These are phyloP conservation scores for Ectropis grisescens DNA, from an alignment of 1,140 invertebrate species.

Conservation along the genomic window DNA sequence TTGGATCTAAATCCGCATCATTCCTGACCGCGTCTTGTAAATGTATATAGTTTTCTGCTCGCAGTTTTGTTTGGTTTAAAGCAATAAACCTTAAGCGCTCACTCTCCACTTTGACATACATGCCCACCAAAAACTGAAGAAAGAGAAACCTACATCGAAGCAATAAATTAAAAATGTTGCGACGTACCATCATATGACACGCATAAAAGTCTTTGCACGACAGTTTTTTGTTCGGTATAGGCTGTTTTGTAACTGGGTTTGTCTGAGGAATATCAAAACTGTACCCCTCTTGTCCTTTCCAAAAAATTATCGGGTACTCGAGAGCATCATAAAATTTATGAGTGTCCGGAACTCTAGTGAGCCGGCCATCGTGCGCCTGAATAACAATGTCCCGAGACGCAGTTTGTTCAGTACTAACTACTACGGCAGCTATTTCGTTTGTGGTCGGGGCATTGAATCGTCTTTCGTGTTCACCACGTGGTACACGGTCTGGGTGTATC, in stretches of 20 bases:
- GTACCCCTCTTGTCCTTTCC: constrained; percentile 22
- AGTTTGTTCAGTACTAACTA: constrained; percentile 21
- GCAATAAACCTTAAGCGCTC: constrained; percentile 1
- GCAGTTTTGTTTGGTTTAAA: neutral
- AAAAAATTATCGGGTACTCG: constrained; percentile 23
- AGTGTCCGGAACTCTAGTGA: constrained; percentile 25
- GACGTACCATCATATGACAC: constrained; percentile 22
- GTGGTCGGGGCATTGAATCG: constrained; percentile 24
- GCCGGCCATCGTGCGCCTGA: constrained; percentile 16
- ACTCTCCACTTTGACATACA: constrained; percentile 21
- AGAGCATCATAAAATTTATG: constrained; percentile 28
- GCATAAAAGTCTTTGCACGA: constrained; percentile 26
- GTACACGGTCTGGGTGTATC: constrained; percentile 22
- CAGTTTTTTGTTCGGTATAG: constrained; percentile 22
- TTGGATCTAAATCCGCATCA: constrained; percentile 27
- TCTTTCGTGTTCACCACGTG: constrained; percentile 17
- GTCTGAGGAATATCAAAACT: constrained; percentile 20
- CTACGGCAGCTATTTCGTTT: constrained; percentile 24
- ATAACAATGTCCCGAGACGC: constrained; percentile 25
- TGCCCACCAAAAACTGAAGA: constrained; percentile 18
- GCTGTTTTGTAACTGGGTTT: constrained; percentile 13
- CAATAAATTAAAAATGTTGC: constrained; percentile 20
- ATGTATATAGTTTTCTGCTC: constrained; percentile 5
- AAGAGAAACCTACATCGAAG: constrained; percentile 17
- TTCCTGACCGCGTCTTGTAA: constrained; percentile 15